Conservation (phyloP, 2,888 invertebrate species). For the Empis stercorea region DNA sequence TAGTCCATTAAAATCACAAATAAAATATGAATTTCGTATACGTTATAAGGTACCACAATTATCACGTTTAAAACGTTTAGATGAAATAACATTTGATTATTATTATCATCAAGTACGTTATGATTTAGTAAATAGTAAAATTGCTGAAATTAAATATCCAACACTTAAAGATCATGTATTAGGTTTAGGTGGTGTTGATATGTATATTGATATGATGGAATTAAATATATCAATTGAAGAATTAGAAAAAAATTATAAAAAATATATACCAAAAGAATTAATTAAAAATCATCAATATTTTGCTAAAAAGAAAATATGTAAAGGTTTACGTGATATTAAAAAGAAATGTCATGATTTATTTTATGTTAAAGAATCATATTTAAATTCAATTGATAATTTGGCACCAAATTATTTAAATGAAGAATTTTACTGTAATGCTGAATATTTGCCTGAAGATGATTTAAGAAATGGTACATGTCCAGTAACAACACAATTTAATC, state of each 20-base stretch:
- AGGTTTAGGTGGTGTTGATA: slow-evolving; percentile 76
- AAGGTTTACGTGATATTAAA: slow-evolving; percentile 45
- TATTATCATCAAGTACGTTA: slow-evolving; percentile 72
- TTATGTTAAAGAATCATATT: slow-evolving; percentile 63
- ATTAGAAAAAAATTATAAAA: slow-evolving; percentile 66
- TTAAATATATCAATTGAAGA: slow-evolving; percentile 50
- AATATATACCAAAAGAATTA: slow-evolving; percentile 70
- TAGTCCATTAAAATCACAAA: slow-evolving; percentile 38
- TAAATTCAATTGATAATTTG: slow-evolving; percentile 65
- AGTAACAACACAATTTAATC: slow-evolving; percentile 48
- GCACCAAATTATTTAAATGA: slow-evolving; percentile 74
- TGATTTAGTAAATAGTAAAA: slow-evolving; percentile 67
- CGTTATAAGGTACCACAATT: slow-evolving; percentile 54
- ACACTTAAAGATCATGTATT: slow-evolving; percentile 63
- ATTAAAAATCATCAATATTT: slow-evolving; percentile 61
- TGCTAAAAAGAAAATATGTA: slow-evolving; percentile 60
- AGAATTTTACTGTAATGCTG: slow-evolving; percentile 45
- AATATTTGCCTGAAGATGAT: slow-evolving; percentile 41
- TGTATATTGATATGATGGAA: slow-evolving; percentile 73
- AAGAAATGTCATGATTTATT: slow-evolving; percentile 43
- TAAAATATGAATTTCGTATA: slow-evolving; percentile 61
- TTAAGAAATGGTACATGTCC: slow-evolving; percentile 55
- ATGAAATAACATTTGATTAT: slow-evolving; percentile 67
- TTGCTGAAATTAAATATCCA: slow-evolving; percentile 67
- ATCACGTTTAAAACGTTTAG: slow-evolving; percentile 37